Evolutionary conservation across 2,113 vertebrate genomes (phyloP).

Genomic region (Halichoeres trimaculatus): DNA sequence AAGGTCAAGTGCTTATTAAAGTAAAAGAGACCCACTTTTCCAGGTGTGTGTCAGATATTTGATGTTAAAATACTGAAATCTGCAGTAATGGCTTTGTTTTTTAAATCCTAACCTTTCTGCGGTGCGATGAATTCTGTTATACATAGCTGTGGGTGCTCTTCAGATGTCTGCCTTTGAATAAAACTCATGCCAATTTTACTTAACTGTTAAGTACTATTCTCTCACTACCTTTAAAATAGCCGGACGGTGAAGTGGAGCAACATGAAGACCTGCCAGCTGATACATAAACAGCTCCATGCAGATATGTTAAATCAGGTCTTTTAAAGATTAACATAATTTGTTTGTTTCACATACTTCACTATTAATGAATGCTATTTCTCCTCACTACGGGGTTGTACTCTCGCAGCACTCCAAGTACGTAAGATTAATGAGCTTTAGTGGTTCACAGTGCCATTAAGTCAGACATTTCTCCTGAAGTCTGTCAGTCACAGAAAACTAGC

Average conservation of each 20-base stretch:
- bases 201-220: not conserved
- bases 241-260: constrained; percentile 15
- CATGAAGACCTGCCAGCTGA: not conserved
- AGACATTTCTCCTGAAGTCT: too few relatives aligned
- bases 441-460: too few relatives aligned
- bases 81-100: not conserved
- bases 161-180: constrained; percentile 3
- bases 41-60: not conserved
- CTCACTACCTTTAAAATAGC: not conserved
- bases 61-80: not conserved
- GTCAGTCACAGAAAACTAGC: too few relatives aligned
- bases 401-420: too few relatives aligned
- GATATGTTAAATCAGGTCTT: not conserved
- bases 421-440: too few relatives aligned
- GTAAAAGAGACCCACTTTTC: not conserved
- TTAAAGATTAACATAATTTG: too few relatives aligned
- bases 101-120: not conserved
- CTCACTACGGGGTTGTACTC: too few relatives aligned
- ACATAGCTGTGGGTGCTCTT: not conserved
- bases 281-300: too few relatives aligned
- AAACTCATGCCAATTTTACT: constrained; percentile 5
- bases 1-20: constrained; percentile 2
- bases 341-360: too few relatives aligned
- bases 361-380: too few relatives aligned
- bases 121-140: not conserved